A percentile compares a stretch with the other conserved stretches of the same genome.
phyloP scores from a whole-genome alignment of 2,888 invertebrate genomes.

The Tribolium freemani region DNA sequence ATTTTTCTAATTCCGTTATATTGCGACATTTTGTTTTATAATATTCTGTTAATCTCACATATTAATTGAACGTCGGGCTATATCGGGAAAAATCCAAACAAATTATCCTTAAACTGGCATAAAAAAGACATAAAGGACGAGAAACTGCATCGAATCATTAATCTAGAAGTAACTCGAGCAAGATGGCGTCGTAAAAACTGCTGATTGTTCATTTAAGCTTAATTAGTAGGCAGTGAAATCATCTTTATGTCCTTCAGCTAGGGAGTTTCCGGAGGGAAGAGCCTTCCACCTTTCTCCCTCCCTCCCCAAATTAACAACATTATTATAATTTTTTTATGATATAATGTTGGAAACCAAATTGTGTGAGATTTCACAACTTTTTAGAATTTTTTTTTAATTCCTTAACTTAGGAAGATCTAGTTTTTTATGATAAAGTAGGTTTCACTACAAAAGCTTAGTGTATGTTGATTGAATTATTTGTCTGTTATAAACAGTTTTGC shows the following conservation, averaged over 20 bases:
- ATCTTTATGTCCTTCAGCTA: constrained; percentile 56
- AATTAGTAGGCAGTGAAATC: constrained; percentile 66
- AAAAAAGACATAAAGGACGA: constrained; percentile 55
- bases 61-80: constrained; percentile 19
- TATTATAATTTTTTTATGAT: too few relatives aligned
- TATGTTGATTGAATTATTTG: too few relatives aligned
- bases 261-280: constrained; percentile 36
- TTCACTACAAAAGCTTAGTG: too few relatives aligned
- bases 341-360: too few relatives aligned
- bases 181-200: constrained; percentile 67
- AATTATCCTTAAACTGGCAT: constrained; percentile 57
- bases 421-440: too few relatives aligned
- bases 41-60: constrained; percentile 15
- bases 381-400: neutral
- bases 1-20: constrained; percentile 12
- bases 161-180: constrained; percentile 65
- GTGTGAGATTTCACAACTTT: too few relatives aligned
- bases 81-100: constrained; percentile 55
- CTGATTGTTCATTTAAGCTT: constrained; percentile 68
- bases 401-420: too few relatives aligned
- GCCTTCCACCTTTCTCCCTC: neutral
- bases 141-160: constrained; percentile 62
- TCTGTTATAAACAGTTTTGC: neutral
- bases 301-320: too few relatives aligned
- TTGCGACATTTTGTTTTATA: constrained; percentile 20